These are phyloP conservation scores for Atherinomorus stipes DNA, from an alignment of 2,113 vertebrate genomes.

Conservation along the genomic window DNA sequence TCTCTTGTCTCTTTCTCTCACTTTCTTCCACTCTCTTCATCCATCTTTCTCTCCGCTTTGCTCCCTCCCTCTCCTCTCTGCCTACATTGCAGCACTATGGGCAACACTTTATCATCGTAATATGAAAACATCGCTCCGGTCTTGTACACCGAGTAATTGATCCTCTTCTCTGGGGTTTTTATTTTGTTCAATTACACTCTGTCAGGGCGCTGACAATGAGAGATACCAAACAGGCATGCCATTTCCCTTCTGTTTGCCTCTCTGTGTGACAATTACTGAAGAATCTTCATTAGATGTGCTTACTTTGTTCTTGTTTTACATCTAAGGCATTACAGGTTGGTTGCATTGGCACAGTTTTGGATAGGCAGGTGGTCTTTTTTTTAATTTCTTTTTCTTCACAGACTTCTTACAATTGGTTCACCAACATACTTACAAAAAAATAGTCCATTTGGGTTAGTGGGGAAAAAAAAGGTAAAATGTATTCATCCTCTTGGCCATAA, in stretches of 20 bases:
- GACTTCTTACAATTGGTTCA: too few relatives aligned
- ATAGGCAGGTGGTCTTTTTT: background rate
- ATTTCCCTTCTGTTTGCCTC: conserved; percentile 5
- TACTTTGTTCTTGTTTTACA: conserved; percentile 11
- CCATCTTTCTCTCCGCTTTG: conserved; percentile 1
- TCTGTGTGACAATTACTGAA: conserved; percentile 1
- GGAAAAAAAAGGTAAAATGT: too few relatives aligned
- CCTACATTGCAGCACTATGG: conserved; percentile 18
- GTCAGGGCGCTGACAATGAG: conserved; percentile 49
- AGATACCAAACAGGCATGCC: conserved; percentile 2
- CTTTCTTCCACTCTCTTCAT: conserved; percentile 4
- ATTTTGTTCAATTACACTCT: conserved; percentile 56
- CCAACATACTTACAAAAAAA: too few relatives aligned
- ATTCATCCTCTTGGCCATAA: too few relatives aligned
- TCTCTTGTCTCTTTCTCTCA: conserved; percentile 3
- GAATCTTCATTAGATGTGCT: conserved; percentile 19
- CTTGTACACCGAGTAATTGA: conserved; percentile 61
- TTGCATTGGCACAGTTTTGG: background rate
- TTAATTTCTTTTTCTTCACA: too few relatives aligned
- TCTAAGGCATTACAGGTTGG: background rate
- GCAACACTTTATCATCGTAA: conserved; percentile 64
- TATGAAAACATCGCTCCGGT: conserved; percentile 64
- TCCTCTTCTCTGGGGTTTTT: conserved; percentile 57
- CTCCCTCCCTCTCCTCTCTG: conserved; percentile 2
- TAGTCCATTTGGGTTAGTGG: too few relatives aligned